Evolutionary conservation across 1,140 invertebrate species (phyloP).

Genomic region (Goniozus legneri): DNA sequence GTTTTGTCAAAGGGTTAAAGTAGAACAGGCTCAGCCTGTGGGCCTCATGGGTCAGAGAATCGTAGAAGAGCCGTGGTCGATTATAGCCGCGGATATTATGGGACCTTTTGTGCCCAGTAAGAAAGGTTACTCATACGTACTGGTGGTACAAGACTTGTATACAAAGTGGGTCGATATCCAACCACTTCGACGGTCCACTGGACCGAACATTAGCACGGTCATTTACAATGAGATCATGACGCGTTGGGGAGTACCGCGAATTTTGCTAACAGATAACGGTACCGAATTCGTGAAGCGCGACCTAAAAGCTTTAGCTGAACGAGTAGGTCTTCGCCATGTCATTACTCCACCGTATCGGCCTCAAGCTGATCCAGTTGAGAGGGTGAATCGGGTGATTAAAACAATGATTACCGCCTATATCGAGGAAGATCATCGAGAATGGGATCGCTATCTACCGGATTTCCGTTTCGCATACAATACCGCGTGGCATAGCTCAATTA

Average conservation of each 20-base stretch:
- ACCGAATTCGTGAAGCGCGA: slow-evolving; percentile 6
- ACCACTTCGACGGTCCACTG: slow-evolving; percentile 4
- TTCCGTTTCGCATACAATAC: neutral
- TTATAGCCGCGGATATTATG: slow-evolving; percentile 30
- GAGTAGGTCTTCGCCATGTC: neutral
- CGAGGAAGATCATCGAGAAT: neutral
- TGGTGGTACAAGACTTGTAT: slow-evolving; percentile 37
- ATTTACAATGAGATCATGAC: neutral
- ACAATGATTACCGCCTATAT: neutral
- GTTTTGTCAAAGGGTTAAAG: slow-evolving; percentile 25
- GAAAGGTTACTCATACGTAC: slow-evolving; percentile 28
- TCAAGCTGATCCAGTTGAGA: neutral
- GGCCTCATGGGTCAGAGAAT: slow-evolving; percentile 26
- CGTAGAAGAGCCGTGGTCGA: slow-evolving; percentile 22
- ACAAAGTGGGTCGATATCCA: slow-evolving; percentile 27
- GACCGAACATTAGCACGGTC: neutral
- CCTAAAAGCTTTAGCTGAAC: neutral
- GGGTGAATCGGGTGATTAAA: neutral
- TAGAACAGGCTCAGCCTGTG: slow-evolving; percentile 14
- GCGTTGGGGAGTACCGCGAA: neutral
- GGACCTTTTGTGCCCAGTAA: slow-evolving; percentile 31
- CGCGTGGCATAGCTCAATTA: neutral
- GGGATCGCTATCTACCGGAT: neutral
- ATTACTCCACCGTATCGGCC: neutral
- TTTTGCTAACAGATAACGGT: slow-evolving; percentile 6